Evolutionary conservation across 2,888 invertebrate species (phyloP).

Genomic region (Calliopum simillimum): DNA sequence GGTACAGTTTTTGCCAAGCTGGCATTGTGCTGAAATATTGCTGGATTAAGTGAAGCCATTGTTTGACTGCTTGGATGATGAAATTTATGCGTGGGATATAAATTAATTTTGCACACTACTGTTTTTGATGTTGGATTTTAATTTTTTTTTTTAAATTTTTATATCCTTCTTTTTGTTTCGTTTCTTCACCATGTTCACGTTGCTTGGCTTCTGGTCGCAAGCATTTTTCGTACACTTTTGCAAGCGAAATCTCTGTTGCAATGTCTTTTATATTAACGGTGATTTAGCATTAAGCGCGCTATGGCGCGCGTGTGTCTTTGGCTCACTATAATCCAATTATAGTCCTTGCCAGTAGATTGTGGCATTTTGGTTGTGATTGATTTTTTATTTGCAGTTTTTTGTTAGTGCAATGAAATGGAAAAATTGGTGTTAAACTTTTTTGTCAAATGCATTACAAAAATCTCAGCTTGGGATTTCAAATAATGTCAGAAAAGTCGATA

Average conservation of each 20-base stretch:
- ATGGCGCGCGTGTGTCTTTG: neutral
- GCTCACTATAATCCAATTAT: conserved; percentile 30
- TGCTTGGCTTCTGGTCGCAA: conserved; percentile 15
- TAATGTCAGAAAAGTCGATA: no score
- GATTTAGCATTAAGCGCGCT: neutral
- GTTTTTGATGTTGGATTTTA: conserved; percentile 43
- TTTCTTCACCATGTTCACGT: neutral
- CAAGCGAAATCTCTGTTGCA: conserved; percentile 41
- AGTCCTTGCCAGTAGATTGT: conserved; percentile 18
- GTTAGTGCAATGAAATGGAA: no score
- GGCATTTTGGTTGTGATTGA: no score
- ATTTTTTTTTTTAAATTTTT: conserved; percentile 14
- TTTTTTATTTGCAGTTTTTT: no score
- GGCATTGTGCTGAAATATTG: conserved; percentile 67
- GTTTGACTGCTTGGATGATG: conserved; percentile 20
- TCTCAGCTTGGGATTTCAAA: no score
- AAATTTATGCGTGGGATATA: conserved; percentile 36
- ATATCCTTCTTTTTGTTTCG: conserved; percentile 36
- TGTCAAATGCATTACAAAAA: no score
- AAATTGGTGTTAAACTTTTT: no score
- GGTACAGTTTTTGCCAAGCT: conserved; percentile 78
- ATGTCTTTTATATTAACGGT: conserved; percentile 41
- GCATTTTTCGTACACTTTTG: conserved; percentile 43
- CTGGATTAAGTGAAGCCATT: conserved; percentile 53
- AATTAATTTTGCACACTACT: conserved; percentile 43